These are phyloP conservation scores for Rhyacichthys aspro DNA, from an alignment of 2,797 vertebrate species.

Conservation along the genomic window DNA sequence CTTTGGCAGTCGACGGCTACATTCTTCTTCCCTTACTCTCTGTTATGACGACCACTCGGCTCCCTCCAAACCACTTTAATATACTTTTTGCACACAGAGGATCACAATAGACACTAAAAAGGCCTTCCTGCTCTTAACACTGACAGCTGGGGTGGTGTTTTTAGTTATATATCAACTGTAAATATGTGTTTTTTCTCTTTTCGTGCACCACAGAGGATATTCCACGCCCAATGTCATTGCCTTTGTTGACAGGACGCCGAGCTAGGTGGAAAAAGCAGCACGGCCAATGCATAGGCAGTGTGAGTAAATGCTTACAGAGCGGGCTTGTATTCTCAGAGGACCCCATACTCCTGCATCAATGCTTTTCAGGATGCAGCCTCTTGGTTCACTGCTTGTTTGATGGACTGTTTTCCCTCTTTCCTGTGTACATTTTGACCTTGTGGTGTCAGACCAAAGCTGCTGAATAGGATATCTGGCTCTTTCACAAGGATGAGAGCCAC, in stretches of 20 bases:
- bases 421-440: constrained; percentile 66
- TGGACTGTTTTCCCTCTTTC: constrained; percentile 61
- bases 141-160: constrained; percentile 30
- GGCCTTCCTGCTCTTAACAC: constrained; percentile 31
- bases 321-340: constrained; percentile 63
- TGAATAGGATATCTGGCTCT: constrained; percentile 59
- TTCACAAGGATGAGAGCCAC: constrained; percentile 50
- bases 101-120: background rate
- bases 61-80: constrained; percentile 46
- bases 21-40: constrained; percentile 73
- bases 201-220: background rate
- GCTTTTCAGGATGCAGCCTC: constrained; percentile 62
- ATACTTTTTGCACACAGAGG: constrained; percentile 21
- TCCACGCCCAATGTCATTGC: constrained; percentile 2
- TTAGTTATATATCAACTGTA: constrained; percentile 24
- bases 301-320: constrained; percentile 60
- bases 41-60: constrained; percentile 54
- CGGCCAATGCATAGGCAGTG: constrained; percentile 39
- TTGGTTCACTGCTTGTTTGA: constrained; percentile 58
- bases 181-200: constrained; percentile 23
- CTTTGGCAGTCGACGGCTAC: constrained; percentile 69
- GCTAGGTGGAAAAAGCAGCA: constrained; percentile 39
- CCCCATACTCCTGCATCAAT: constrained; percentile 64
- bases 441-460: constrained; percentile 69
- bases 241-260: constrained; percentile 24